These are phyloP conservation scores for Falcaria lacertinaria DNA, from an alignment of 2,888 invertebrate genomes.

Conservation along the genomic window DNA sequence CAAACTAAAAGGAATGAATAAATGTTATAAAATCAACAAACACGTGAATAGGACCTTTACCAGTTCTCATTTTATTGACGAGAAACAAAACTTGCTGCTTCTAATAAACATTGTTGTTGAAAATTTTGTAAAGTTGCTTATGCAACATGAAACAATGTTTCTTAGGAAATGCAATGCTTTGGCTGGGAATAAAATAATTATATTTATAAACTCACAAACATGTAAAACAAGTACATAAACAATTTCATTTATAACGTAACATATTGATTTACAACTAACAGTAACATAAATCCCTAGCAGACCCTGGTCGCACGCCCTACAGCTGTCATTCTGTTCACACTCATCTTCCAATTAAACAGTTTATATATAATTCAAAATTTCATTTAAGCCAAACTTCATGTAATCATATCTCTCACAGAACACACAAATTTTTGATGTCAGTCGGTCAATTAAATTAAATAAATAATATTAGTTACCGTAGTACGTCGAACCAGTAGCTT, in stretches of 20 bases:
- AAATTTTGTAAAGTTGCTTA: too few species aligned
- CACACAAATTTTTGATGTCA: neutral
- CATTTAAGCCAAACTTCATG: too few species aligned
- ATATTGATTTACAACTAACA: conserved; percentile 43
- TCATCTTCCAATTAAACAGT: too few species aligned
- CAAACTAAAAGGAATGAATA: conserved; percentile 7
- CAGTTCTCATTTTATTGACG: neutral
- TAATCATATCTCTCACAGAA: neutral
- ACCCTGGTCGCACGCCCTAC: neutral
- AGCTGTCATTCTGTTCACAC: neutral
- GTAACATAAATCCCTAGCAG: conserved; percentile 7
- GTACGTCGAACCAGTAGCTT: too few species aligned
- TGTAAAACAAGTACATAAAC: conserved; percentile 70
- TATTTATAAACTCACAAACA: conserved; percentile 58
- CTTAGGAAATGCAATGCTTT: conserved; percentile 32
- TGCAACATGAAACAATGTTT: conserved; percentile 10
- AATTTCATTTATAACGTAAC: conserved; percentile 65
- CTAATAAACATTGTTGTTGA: conserved; percentile 5
- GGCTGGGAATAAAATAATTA: conserved; percentile 47
- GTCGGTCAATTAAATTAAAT: neutral
- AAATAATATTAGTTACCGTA: neutral
- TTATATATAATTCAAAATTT: too few species aligned
- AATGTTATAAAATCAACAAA: conserved; percentile 2
- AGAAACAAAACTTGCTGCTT: neutral
- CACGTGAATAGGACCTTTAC: neutral